Percentiles rank a stretch among this genome's conserved stretches.
Conservation (phyloP, 2,113 vertebrate genomes). For the Ondatra zibethicus region DNA sequence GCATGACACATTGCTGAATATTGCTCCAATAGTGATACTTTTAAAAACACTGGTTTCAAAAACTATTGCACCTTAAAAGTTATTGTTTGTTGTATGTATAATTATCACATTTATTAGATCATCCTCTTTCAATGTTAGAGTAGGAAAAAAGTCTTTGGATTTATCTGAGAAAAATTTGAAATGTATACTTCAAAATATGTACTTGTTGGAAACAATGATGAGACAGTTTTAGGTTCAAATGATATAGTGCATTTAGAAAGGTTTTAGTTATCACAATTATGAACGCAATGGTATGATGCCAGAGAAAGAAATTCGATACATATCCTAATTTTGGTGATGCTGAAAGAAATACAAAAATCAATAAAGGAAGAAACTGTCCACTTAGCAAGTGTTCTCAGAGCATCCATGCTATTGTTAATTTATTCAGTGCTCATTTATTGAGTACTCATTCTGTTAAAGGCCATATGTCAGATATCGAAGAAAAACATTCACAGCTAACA, state of each 20-base stretch:
- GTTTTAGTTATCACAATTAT: constrained; percentile 29
- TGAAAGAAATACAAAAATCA: constrained; percentile 41
- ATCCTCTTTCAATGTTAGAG: constrained; percentile 60
- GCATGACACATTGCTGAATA: constrained; percentile 50
- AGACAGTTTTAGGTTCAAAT: constrained; percentile 51
- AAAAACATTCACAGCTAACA: constrained; percentile 22
- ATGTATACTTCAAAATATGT: constrained; percentile 14
- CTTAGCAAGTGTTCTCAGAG: constrained; percentile 57
- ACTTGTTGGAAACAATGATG: constrained; percentile 41
- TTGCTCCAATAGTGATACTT: constrained; percentile 50
- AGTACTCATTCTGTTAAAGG: constrained; percentile 16
- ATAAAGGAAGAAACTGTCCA: constrained; percentile 43
- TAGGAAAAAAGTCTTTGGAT: constrained; percentile 29
- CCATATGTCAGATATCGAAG: not conserved
- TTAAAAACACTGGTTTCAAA: constrained; percentile 57
- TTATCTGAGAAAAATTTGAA: constrained; percentile 53
- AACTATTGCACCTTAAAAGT: constrained; percentile 65
- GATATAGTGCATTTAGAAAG: constrained; percentile 31
- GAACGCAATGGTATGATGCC: constrained; percentile 39
- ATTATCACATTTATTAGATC: constrained; percentile 61
- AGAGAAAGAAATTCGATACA: constrained; percentile 47
- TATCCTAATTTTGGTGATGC: constrained; percentile 40
- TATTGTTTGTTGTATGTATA: constrained; percentile 65
- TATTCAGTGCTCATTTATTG: constrained; percentile 53
- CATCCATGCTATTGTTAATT: constrained; percentile 20